Evolutionary conservation across 2,797 vertebrate species (phyloP), one percentile per base, ranked within the genome.

Genomic region (Acanthis flammea): DNA sequence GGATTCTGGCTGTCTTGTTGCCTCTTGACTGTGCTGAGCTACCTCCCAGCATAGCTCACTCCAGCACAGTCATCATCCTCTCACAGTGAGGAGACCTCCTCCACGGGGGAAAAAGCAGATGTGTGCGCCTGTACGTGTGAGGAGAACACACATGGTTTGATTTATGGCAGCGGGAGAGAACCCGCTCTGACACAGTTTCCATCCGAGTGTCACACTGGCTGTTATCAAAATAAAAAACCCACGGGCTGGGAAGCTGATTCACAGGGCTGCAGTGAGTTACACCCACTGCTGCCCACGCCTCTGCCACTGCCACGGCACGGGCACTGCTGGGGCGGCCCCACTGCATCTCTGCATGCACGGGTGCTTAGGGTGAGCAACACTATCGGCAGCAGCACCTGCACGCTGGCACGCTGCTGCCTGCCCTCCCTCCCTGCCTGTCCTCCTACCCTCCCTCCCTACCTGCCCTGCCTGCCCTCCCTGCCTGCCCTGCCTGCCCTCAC

Each of bases 111-210:
- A 83, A 72, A 81, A 75, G 90, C 88, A 84, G 92, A 94, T 88
- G 95, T 79, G 12, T 66, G 86, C 0, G 84, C 47, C 90, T 42
- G 57, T 80, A 92, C 8, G 62, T 94, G 94, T 88, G 87, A 80
- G 86, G 47, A 77, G 92, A 86, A n/a, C 91, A 95, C 94, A 95
- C 83, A 80, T 96, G 94, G 37, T 96, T 96, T 92, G 91, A 91
- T 96, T 96, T 95, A 96, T 21, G 76, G 94, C 68, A 77, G 31
- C 0, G 12, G 86, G 90, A 93, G 94, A 94, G 78, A 87, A 92
- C 81, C 50, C 1, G 50, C 92, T n/a, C 91, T 39, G 90, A 87
- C 93, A 90, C 79, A 80, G 60, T 96, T 96, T 93, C 92, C 94
- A 93, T 58, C 65, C 1, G 2, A 86, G 68, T 68, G 88, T 92